Conservation (phyloP, 2,888 invertebrate species). For the Drosophila sordidula region DNA sequence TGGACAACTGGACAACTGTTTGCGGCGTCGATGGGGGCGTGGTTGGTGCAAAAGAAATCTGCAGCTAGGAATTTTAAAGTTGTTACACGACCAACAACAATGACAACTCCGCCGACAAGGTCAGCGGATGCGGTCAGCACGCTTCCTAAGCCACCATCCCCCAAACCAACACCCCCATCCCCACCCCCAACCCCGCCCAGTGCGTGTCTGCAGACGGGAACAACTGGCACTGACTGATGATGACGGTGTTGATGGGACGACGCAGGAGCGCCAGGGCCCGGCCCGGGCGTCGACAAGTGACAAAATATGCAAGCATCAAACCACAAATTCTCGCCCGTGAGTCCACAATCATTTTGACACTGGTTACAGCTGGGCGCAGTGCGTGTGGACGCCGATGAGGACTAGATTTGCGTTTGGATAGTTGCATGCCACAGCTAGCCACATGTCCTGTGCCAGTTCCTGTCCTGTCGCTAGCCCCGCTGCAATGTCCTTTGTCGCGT, state of each 20-base stretch:
- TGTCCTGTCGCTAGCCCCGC: slow-evolving; percentile 23
- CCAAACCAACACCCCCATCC: neutral
- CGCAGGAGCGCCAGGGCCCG: neutral
- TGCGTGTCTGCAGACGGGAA: slow-evolving; percentile 26
- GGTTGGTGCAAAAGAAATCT: slow-evolving; percentile 41
- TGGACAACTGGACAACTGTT: slow-evolving; percentile 29
- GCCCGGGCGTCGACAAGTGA: slow-evolving; percentile 60
- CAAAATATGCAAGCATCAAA: slow-evolving; percentile 81
- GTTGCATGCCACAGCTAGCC: slow-evolving; percentile 66
- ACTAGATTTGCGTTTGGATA: slow-evolving; percentile 78
- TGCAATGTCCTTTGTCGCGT: slow-evolving; percentile 42
- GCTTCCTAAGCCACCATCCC: neutral
- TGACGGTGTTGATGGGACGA: slow-evolving; percentile 23
- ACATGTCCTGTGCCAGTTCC: slow-evolving; percentile 44
- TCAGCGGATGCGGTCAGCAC: slow-evolving; percentile 64
- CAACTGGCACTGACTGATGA: slow-evolving; percentile 54
- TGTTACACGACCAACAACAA: slow-evolving; percentile 54
- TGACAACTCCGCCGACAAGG: slow-evolving; percentile 55
- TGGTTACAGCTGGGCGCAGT: slow-evolving; percentile 57
- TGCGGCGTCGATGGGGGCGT: slow-evolving; percentile 20
- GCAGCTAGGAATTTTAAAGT: slow-evolving; percentile 63
- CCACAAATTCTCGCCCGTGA: slow-evolving; percentile 80
- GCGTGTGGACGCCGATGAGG: slow-evolving; percentile 41
- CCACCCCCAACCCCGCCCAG: neutral
- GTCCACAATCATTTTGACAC: slow-evolving; percentile 81